These are phyloP conservation scores for Phalloptychus januarius DNA, from an alignment of 2,797 vertebrate species.

Conservation along the genomic window DNA sequence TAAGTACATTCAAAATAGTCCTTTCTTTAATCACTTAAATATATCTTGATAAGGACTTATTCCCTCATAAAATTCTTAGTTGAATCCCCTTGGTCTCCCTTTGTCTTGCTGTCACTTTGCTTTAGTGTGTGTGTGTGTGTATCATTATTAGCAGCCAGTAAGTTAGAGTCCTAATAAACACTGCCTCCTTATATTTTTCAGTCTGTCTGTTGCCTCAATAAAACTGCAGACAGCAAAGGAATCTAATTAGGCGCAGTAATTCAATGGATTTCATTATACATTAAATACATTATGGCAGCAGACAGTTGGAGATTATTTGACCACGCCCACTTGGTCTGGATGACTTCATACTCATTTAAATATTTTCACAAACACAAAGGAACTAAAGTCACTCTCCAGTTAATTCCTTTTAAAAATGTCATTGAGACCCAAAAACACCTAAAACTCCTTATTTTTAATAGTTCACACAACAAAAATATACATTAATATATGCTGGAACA, in stretches of 20 bases:
- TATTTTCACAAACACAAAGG: conserved; percentile 31
- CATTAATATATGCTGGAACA: too few species aligned
- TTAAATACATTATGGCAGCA: conserved; percentile 30
- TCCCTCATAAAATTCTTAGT: conserved; percentile 12
- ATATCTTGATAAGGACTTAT: conserved; percentile 1
- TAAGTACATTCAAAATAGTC: background rate
- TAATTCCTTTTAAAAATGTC: background rate
- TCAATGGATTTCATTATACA: conserved; percentile 59
- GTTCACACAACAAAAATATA: too few species aligned
- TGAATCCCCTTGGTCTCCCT: conserved; percentile 16
- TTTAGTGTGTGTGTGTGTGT: background rate
- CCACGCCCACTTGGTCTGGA: conserved; percentile 35
- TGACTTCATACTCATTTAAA: conserved; percentile 45
- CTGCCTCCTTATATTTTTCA: conserved; percentile 9
- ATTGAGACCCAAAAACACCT: too few species aligned
- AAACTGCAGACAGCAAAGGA: conserved; percentile 34
- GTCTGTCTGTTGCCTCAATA: conserved; percentile 31
- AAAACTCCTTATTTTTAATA: too few species aligned
- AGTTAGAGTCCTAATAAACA: conserved; percentile 27
- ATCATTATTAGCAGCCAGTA: conserved; percentile 44
- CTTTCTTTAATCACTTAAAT: background rate
- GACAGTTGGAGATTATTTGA: conserved; percentile 48
- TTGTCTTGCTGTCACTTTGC: conserved; percentile 24
- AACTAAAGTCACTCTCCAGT: conserved; percentile 9
- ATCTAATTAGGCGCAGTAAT: conserved; percentile 57